A percentile compares a stretch with the other conserved stretches of the same genome.
These are phyloP conservation scores for Drosophila emarginata DNA, from an alignment of 2,888 invertebrate genomes.

Conservation along the genomic window DNA sequence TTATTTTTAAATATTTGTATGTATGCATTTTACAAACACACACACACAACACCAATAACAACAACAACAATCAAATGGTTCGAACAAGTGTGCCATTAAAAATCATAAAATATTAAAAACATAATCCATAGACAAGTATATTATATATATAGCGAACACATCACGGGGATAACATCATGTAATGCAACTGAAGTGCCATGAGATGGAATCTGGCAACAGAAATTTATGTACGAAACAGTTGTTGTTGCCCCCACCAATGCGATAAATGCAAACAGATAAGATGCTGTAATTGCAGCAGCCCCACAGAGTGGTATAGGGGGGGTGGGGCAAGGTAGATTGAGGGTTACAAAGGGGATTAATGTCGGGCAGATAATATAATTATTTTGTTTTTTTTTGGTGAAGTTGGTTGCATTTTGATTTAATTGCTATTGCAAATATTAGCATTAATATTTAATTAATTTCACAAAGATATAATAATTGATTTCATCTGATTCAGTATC, in stretches of 20 bases:
- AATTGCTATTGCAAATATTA: neutral
- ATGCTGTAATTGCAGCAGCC: conserved; percentile 4
- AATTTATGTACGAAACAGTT: conserved; percentile 50
- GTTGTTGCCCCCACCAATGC: neutral
- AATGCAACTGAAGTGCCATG: conserved; percentile 30
- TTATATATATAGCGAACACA: conserved; percentile 51
- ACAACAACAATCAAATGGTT: conserved; percentile 29
- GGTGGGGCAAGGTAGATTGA: neutral
- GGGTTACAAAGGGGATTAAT: neutral
- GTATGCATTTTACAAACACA: conserved; percentile 15
- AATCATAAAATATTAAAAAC: conserved; percentile 54
- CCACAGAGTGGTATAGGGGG: neutral
- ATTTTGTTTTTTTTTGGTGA: neutral
- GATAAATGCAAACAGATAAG: conserved; percentile 13
- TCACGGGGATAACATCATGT: conserved; percentile 39
- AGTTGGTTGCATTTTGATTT: neutral
- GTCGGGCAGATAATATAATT: neutral
- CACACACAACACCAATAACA: conserved; percentile 16
- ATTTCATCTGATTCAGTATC: too few relatives aligned
- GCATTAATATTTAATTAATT: neutral
- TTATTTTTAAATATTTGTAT: conserved; percentile 25
- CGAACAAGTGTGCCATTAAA: conserved; percentile 47
- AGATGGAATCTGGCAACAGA: conserved; percentile 1
- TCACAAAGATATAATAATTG: too few relatives aligned
- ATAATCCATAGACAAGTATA: conserved; percentile 58